Evolutionary conservation across 2,797 vertebrate species (phyloP).

Genomic region (Amblyraja radiata): DNA sequence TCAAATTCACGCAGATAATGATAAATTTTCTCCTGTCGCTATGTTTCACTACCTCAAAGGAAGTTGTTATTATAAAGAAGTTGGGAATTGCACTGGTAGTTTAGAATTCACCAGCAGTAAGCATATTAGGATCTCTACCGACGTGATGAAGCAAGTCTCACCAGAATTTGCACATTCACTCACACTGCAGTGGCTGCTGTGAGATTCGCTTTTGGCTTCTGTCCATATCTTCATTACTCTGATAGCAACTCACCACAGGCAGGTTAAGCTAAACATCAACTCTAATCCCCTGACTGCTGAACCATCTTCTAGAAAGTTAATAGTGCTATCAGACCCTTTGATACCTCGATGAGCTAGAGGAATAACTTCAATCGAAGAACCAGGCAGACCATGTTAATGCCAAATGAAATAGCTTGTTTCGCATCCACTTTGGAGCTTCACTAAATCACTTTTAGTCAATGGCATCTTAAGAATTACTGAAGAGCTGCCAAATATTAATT

Average conservation of each 20-base stretch:
- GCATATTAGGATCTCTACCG: constrained; percentile 11
- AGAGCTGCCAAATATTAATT: constrained; percentile 57
- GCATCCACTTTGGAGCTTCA: constrained; percentile 40
- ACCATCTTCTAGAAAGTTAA: constrained; percentile 25
- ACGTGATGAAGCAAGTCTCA: not conserved
- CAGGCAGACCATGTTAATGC: constrained; percentile 20
- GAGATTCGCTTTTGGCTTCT: constrained; percentile 31
- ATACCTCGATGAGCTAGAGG: not conserved
- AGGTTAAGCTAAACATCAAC: constrained; percentile 36
- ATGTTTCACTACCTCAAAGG: not conserved
- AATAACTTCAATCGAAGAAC: constrained; percentile 29
- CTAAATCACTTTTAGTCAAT: constrained; percentile 38
- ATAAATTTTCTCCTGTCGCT: too few relatives aligned
- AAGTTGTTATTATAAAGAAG: not conserved
- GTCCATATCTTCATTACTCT: constrained; percentile 31
- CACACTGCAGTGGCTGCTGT: constrained; percentile 21
- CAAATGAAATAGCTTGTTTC: constrained; percentile 17
- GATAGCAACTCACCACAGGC: constrained; percentile 30
- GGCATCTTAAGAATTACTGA: constrained; percentile 45
- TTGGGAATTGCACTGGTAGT: not conserved
- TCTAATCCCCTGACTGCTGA: constrained; percentile 31
- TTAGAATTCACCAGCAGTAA: not conserved
- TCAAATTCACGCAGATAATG: not conserved
- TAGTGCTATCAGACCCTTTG: constrained; percentile 29
- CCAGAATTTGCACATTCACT: not conserved